A percentile compares a stretch with the other conserved stretches of the same genome.
Evolutionary conservation across 92 coral and sea anemone genomes (phyloP).

Genomic region (Diadumene lineata): DNA sequence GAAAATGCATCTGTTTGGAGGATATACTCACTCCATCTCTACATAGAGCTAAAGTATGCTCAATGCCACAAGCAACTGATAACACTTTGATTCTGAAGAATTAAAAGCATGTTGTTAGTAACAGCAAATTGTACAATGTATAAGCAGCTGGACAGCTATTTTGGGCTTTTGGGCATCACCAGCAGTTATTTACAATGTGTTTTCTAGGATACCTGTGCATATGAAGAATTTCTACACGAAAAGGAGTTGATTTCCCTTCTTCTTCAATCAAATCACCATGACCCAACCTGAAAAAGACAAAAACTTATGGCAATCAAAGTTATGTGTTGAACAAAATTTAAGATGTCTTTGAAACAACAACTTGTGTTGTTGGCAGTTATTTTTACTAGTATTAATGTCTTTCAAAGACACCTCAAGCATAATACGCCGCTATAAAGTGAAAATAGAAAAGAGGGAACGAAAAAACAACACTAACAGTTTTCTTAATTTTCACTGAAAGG

Average conservation of each 20-base stretch:
- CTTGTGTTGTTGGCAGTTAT: too few relatives aligned
- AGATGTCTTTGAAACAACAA: too few relatives aligned
- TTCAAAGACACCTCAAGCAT: too few relatives aligned
- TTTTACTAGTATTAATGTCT: too few relatives aligned
- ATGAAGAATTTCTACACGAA: constrained; percentile 96
- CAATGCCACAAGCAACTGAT: constrained; percentile 95
- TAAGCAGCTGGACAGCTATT: background rate
- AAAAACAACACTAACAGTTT: too few relatives aligned
- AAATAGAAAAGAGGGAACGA: too few relatives aligned
- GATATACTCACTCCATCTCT: constrained; percentile 80
- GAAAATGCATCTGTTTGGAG: background rate
- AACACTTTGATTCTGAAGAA: constrained; percentile 85
- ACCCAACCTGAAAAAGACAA: constrained; percentile 60
- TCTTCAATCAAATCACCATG: constrained; percentile 97
- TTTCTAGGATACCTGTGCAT: constrained; percentile 94
- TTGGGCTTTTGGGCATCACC: background rate
- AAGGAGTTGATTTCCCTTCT: constrained; percentile 89
- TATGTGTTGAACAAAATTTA: too few relatives aligned
- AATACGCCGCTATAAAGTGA: too few relatives aligned
- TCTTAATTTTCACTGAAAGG: too few relatives aligned
- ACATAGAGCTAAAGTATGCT: constrained; percentile 89
- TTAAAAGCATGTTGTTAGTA: background rate
- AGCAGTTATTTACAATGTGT: background rate
- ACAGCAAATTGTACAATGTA: background rate
- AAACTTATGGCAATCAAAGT: background rate